phyloP scores from a whole-genome alignment of 2,113 vertebrate species.

The Numida meleagris region DNA sequence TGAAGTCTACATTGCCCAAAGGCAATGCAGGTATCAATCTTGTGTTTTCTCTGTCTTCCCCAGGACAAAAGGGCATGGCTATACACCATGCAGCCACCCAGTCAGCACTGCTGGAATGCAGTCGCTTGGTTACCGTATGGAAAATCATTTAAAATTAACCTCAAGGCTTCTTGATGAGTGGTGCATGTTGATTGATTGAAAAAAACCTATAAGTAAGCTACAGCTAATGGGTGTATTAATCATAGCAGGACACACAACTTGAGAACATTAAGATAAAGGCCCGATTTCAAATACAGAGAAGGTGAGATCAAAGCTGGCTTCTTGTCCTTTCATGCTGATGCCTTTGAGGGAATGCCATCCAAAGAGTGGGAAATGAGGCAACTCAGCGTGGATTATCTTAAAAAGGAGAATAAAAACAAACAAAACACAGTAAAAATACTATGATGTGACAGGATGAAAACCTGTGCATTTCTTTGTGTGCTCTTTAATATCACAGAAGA shows the following conservation, averaged over 20 bases:
- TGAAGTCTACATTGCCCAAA: not conserved
- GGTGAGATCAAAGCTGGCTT: not conserved
- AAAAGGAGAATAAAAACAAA: not conserved
- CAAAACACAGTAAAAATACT: not conserved
- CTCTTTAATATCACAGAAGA: not conserved
- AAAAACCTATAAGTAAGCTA: accelerated
- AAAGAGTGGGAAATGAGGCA: not conserved
- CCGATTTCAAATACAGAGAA: not conserved
- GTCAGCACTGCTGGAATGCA: not conserved
- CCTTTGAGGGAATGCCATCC: not conserved
- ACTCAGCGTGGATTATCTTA: not conserved
- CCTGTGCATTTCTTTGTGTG: not conserved
- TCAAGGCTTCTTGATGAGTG: not conserved
- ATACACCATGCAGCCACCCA: not conserved
- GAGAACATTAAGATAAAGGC: conserved; percentile 26
- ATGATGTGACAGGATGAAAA: not conserved
- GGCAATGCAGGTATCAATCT: not conserved
- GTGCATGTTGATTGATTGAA: not conserved
- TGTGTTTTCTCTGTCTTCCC: not conserved
- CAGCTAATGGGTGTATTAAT: conserved; percentile 18
- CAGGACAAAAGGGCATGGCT: not conserved
- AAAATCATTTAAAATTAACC: conserved; percentile 27
- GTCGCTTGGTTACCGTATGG: not conserved
- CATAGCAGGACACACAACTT: conserved; percentile 22
- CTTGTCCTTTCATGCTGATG: not conserved